Percentiles rank a stretch among this genome's conserved stretches.
Conservation (phyloP, 1,140 invertebrate genomes). For the Brachionus rubens region DNA sequence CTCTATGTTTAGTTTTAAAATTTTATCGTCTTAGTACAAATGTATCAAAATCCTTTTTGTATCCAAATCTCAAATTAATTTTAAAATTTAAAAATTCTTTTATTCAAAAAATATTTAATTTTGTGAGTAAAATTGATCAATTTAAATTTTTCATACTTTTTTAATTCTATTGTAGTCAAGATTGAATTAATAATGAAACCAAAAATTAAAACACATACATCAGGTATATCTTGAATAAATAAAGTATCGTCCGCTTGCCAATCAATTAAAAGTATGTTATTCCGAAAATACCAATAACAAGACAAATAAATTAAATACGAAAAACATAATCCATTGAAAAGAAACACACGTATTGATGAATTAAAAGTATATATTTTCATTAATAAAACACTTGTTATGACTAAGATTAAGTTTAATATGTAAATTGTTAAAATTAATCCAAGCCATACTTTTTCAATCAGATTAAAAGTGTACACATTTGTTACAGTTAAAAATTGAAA, state of each 20-base stretch:
- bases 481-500: background rate
- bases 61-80: no score
- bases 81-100: no score
- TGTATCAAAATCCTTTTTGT: no score
- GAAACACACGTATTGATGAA: background rate
- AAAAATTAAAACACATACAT: background rate
- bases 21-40: no score
- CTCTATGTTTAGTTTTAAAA: no score
- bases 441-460: background rate
- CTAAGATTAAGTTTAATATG: background rate
- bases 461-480: background rate
- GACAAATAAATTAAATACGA: background rate
- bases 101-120: no score
- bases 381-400: background rate
- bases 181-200: no score
- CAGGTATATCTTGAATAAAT: slow-evolving; percentile 5
- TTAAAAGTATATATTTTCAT: background rate
- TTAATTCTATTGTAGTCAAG: no score
- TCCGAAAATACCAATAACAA: background rate
- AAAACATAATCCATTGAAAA: background rate
- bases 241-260: background rate
- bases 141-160: no score
- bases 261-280: background rate
- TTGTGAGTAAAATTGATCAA: no score
- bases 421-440: background rate